Evolutionary conservation across 2,797 vertebrate genomes (phyloP).

Genomic region (Oreochromis grahami): DNA sequence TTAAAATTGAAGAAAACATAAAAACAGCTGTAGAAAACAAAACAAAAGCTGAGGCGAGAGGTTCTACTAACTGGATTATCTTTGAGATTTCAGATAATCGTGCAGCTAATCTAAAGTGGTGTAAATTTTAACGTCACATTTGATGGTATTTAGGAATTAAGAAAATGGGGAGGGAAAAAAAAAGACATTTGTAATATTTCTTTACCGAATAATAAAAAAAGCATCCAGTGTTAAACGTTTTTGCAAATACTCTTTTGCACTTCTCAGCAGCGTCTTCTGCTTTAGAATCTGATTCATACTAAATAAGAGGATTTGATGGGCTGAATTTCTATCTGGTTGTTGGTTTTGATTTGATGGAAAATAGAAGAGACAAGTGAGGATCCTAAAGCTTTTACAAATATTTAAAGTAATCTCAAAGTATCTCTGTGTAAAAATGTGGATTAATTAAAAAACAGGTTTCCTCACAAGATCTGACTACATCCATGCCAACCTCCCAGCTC

Average conservation of each 20-base stretch:
- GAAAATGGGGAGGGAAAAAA: not conserved
- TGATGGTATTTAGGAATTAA: not conserved
- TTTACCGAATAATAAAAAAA: constrained; percentile 19
- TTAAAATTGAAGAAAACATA: constrained; percentile 60
- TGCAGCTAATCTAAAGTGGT: not conserved
- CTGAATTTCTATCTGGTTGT: not conserved
- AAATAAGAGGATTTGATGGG: not conserved
- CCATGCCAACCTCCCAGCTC: not conserved
- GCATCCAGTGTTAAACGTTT: constrained; percentile 19
- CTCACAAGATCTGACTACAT: not conserved
- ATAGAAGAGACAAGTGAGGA: not conserved
- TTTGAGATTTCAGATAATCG: not conserved
- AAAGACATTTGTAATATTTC: not conserved
- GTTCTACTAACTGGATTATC: constrained; percentile 21
- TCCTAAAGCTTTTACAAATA: constrained; percentile 14
- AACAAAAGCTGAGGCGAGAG: constrained; percentile 38
- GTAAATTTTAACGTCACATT: not conserved
- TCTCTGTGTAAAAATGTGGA: not conserved
- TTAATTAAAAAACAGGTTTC: not conserved
- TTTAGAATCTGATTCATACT: not conserved
- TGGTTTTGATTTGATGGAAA: not conserved
- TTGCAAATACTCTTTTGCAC: not conserved
- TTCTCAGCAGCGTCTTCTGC: not conserved
- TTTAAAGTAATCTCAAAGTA: constrained; percentile 23
- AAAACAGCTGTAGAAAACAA: constrained; percentile 67